phyloP scores from a whole-genome alignment of 2,797 vertebrate genomes.

The Pristis pectinata region DNA sequence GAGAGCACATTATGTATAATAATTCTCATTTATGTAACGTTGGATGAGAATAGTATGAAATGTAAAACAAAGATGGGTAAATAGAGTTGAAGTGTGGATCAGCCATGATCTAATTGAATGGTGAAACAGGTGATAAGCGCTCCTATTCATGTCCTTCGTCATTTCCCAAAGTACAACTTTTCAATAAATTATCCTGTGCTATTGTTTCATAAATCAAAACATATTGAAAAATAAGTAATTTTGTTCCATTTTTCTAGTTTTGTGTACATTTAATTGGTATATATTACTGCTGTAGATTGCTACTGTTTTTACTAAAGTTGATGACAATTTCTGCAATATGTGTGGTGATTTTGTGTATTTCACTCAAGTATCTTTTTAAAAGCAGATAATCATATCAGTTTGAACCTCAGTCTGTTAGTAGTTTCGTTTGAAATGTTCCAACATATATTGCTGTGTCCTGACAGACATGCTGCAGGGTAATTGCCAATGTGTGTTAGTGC shows the following conservation, averaged over 20 bases:
- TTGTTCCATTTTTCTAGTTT: not conserved
- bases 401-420: not conserved
- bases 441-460: not conserved
- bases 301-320: no score
- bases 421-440: not conserved
- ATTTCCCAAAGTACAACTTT: not conserved
- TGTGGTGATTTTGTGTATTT: not conserved
- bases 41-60: not conserved
- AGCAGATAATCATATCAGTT: not conserved
- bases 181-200: not conserved
- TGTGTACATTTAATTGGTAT: not conserved
- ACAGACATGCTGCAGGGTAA: not conserved
- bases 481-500: not conserved
- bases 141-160: not conserved
- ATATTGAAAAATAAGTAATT: slow-evolving; percentile 2
- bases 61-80: not conserved
- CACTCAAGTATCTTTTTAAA: not conserved
- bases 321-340: not conserved
- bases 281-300: not conserved
- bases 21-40: not conserved
- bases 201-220: not conserved
- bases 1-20: no score
- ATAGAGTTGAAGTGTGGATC: not conserved
- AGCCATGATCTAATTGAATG: not conserved
- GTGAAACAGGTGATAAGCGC: not conserved